These are phyloP conservation scores for Diphyllodes magnificus DNA, from an alignment of 2,113 vertebrate species.

Conservation along the genomic window DNA sequence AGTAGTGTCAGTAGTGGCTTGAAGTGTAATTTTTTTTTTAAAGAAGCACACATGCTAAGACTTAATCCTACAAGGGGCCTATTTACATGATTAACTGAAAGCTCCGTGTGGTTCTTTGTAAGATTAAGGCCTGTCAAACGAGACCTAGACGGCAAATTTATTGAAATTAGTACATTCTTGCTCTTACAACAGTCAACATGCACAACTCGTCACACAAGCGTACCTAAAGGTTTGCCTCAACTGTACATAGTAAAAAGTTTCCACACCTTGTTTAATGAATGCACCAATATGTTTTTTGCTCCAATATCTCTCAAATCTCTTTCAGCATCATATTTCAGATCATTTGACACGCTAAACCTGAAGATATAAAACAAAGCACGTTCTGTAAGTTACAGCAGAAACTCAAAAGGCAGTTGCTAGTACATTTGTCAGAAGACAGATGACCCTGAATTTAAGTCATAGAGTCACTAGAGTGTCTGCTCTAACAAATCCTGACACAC, in stretches of 20 bases:
- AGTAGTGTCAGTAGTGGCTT: neutral
- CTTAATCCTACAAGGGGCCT: neutral
- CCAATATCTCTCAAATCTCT: slow-evolving; percentile 95
- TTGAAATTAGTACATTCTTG: neutral
- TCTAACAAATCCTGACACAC: slow-evolving; percentile 4
- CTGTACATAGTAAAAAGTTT: slow-evolving; percentile 56
- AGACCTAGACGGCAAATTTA: neutral
- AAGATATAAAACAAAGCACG: neutral
- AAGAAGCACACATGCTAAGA: neutral
- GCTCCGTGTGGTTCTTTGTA: neutral
- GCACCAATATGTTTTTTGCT: slow-evolving; percentile 95
- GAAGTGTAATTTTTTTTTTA: neutral
- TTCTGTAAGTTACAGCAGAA: neutral
- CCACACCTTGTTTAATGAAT: slow-evolving; percentile 96
- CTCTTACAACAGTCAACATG: neutral
- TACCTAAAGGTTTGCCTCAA: slow-evolving; percentile 52
- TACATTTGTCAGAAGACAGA: neutral
- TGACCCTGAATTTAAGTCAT: neutral
- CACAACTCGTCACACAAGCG: slow-evolving; percentile 15
- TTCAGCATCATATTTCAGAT: slow-evolving; percentile 97
- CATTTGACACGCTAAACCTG: slow-evolving; percentile 99
- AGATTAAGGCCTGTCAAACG: slow-evolving; percentile 12
- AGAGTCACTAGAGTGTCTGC: neutral
- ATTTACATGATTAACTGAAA: neutral
- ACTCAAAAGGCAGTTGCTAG: neutral